Conservation (phyloP, 2,888 invertebrate species). For the Nymphalis urticae region DNA sequence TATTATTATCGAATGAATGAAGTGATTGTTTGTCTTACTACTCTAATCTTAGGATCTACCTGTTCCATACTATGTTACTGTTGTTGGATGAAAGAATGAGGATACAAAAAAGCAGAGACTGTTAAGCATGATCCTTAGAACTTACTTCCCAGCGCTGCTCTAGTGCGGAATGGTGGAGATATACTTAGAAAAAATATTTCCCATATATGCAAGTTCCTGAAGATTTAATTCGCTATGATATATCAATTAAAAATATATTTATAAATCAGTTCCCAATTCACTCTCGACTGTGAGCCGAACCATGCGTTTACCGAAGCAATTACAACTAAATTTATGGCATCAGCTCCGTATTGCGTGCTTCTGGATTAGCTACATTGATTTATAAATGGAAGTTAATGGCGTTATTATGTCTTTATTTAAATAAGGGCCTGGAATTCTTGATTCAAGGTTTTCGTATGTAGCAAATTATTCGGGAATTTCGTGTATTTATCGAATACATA, state of each 20-base stretch:
- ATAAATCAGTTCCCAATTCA: conserved; percentile 11
- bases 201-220: background rate
- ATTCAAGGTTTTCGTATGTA: background rate
- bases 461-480: conserved; percentile 1
- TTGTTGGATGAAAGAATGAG: too few relatives aligned
- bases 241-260: background rate
- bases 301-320: conserved; percentile 47
- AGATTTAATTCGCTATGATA: background rate
- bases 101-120: too few relatives aligned
- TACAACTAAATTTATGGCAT: conserved; percentile 61
- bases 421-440: conserved; percentile 28
- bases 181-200: too few relatives aligned
- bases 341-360: conserved; percentile 41
- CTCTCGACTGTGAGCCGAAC: conserved; percentile 21
- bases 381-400: conserved; percentile 53
- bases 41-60: too few relatives aligned
- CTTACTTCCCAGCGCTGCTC: too few relatives aligned
- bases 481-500: background rate
- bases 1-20: too few relatives aligned
- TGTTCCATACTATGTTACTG: too few relatives aligned
- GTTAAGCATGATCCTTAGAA: too few relatives aligned
- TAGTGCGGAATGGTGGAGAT: too few relatives aligned
- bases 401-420: conserved; percentile 57
- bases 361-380: conserved; percentile 51
- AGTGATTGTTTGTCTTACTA: too few relatives aligned